Percentiles rank a stretch among this genome's conserved stretches.
These are phyloP conservation scores for Calyptommatus sinebrachiatus DNA, from an alignment of 2,113 vertebrate species.

Conservation along the genomic window DNA sequence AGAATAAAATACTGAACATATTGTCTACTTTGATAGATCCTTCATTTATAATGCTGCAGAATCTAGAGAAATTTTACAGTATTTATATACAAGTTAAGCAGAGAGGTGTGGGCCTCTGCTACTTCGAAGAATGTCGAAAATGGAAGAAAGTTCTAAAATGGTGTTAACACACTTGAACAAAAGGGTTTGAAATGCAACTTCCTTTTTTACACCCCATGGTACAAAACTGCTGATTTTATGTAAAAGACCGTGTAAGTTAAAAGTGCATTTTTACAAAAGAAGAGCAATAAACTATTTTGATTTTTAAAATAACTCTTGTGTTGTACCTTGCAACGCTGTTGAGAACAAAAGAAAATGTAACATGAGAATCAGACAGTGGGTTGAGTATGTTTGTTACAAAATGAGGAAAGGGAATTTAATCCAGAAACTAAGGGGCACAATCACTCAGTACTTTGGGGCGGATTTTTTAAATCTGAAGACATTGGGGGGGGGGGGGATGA, in stretches of 20 bases:
- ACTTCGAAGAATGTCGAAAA: conserved; percentile 35
- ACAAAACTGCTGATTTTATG: conserved; percentile 57
- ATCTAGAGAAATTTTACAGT: conserved; percentile 78
- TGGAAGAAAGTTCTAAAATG: conserved; percentile 25
- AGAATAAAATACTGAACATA: conserved; percentile 62
- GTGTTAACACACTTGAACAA: conserved; percentile 59
- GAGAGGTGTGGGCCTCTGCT: conserved; percentile 31
- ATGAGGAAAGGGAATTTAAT: background rate
- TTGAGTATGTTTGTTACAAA: background rate
- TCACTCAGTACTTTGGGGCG: too few species aligned
- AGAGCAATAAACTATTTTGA: conserved; percentile 72
- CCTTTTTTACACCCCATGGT: conserved; percentile 51
- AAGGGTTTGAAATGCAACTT: conserved; percentile 46
- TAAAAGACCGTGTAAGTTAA: conserved; percentile 58
- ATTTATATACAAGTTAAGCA: conserved; percentile 77
- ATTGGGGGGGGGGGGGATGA: too few species aligned
- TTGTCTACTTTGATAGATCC: conserved; percentile 70
- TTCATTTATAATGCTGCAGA: conserved; percentile 74
- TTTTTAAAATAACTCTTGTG: conserved; percentile 51
- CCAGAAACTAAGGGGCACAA: background rate
- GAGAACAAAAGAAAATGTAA: background rate
- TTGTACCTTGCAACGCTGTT: conserved; percentile 31
- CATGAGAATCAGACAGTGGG: rapidly evolving
- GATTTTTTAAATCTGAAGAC: too few species aligned
- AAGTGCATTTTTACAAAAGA: conserved; percentile 70